These are phyloP conservation scores for Drosophila neoperkinsi DNA, from an alignment of 2,888 invertebrate genomes.

Conservation along the genomic window DNA sequence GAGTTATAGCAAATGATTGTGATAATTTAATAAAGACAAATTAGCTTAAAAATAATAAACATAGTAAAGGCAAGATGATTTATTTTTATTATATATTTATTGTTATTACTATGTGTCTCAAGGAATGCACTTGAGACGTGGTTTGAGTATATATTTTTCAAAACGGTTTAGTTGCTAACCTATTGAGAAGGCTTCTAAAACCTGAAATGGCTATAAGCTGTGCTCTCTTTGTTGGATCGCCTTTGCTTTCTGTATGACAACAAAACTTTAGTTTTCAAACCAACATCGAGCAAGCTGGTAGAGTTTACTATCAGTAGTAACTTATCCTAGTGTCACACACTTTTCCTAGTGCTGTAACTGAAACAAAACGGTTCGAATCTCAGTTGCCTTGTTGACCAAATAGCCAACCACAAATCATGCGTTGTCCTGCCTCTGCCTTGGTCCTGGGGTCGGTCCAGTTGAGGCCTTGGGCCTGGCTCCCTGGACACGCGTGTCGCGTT, in stretches of 20 bases:
- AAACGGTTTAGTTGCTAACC: not conserved
- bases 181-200: not conserved
- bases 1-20: slow-evolving; percentile 62
- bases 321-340: not conserved
- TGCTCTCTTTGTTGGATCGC: not conserved
- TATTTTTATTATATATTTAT: not conserved
- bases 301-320: not conserved
- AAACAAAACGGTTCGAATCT: slow-evolving; percentile 42
- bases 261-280: too few species aligned
- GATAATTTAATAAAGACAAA: slow-evolving; percentile 70
- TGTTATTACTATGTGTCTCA: not conserved
- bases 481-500: slow-evolving; percentile 68
- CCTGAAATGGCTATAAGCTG: not conserved
- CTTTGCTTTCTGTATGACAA: not conserved
- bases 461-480: slow-evolving; percentile 23
- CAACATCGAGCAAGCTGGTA: not conserved
- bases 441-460: slow-evolving; percentile 4
- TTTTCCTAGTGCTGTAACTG: slow-evolving; percentile 23
- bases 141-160: not conserved
- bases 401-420: slow-evolving; percentile 65
- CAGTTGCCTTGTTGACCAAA: slow-evolving; percentile 59
- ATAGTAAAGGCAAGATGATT: not conserved
- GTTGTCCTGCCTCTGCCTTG: slow-evolving; percentile 23
- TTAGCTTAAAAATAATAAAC: slow-evolving; percentile 34
- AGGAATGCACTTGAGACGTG: not conserved